These are phyloP conservation scores for Limosa lapponica DNA, from an alignment of 2,797 vertebrate species.

Conservation along the genomic window DNA sequence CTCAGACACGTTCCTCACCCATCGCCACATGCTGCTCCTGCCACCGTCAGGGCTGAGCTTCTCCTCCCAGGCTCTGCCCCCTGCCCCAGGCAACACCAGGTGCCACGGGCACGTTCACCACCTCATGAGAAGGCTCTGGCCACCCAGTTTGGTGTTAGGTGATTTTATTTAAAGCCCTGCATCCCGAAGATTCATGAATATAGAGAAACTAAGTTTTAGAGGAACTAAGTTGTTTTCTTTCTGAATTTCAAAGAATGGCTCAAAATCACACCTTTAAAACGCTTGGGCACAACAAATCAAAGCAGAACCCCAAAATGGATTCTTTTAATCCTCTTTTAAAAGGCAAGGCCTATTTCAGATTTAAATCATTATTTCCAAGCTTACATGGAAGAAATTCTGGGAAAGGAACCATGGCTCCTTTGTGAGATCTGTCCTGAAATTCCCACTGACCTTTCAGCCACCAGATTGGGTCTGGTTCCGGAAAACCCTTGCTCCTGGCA, in stretches of 20 bases:
- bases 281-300: background rate
- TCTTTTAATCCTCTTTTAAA: background rate
- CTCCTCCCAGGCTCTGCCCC: fast-evolving
- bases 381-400: background rate
- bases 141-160: no score
- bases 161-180: background rate
- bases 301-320: background rate
- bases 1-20: background rate
- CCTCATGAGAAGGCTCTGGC: background rate
- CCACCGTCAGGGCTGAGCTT: background rate
- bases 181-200: background rate
- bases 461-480: background rate
- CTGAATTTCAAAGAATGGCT: background rate
- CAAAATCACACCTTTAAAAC: background rate
- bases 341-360: background rate
- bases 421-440: background rate
- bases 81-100: background rate
- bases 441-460: background rate
- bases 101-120: fast-evolving
- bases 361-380: background rate
- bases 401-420: background rate
- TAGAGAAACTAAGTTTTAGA: background rate
- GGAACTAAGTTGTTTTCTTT: background rate
- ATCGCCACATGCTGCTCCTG: background rate
- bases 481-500: background rate